Base-by-base conservation (phyloP, 2,888 invertebrate species). In the Vesta saturnalis region DNA sequence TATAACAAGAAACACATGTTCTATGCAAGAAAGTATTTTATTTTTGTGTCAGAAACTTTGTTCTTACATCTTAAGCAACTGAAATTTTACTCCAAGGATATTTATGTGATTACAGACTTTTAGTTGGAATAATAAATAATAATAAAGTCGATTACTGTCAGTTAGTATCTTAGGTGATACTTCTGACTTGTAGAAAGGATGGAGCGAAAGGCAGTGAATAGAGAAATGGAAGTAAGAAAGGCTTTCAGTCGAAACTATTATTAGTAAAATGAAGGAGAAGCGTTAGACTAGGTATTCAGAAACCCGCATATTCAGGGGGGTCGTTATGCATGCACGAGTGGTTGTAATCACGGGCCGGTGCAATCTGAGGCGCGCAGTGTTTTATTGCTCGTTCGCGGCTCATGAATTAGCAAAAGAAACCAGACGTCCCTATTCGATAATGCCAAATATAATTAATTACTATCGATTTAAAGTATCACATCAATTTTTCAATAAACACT, bases 381-480 rank as follows among this genome's bases (percentile, higher is more conserved):
- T 83, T 82, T 83, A 83, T 83, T 81, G 78, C 78, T 80, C 82
- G 80, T 88, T 87, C 86, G 86, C 85, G 86, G 86, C 86, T 86
- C 88, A 86, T 89, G 89, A 89, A 89, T 89, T 89, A 88, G 88
- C 88, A 87, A 88, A 88, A 88, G 86, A 87, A 87, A 88, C 87
- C 88, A 87, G 88, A 87, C 81, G 81, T 81, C 75, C 69, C 86
- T 85, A 86, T 85, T 88, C 88, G 89, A 89, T 89, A 89, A 89
- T 87, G 89, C 89, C 89, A 88, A 89, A 89, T 89, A 89, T 89
- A 89, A 89, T 89, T 89, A 89, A 89, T 89, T 89, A 89, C 88
- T 87, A 87, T 88, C 87, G 88, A 88, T 88, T 88, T n/a, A n/a
- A n/a, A n/a, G 78, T 86, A 87, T 52, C 86, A 84, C 86, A 86